Evolutionary conservation across 2,797 vertebrate genomes (phyloP).

Genomic region (Pampus argenteus): DNA sequence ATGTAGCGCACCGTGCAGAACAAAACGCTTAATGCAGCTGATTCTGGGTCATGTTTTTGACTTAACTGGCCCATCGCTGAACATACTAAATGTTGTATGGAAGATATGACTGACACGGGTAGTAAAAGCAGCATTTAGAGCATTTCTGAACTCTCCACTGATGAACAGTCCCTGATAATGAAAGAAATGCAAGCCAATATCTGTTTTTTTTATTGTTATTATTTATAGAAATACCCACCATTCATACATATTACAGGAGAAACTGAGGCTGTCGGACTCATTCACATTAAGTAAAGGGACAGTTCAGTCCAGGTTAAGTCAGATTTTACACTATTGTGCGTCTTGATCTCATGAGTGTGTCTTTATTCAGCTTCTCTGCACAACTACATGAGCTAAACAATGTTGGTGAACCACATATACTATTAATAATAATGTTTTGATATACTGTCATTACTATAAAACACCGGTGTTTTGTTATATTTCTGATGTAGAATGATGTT

Average conservation of each 20-base stretch:
- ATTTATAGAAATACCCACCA: not conserved
- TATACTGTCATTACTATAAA: too few relatives aligned
- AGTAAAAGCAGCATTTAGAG: not conserved
- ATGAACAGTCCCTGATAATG: not conserved
- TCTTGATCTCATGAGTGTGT: constrained; percentile 42
- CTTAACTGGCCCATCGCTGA: not conserved
- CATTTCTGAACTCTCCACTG: too few relatives aligned
- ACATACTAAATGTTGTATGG: constrained; percentile 11
- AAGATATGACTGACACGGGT: constrained; percentile 1
- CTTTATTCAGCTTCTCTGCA: constrained; percentile 26
- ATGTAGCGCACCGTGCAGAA: constrained; percentile 1
- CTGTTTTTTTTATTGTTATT: not conserved
- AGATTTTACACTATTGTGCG: constrained; percentile 58
- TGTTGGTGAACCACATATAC: not conserved
- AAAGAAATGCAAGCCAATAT: not conserved
- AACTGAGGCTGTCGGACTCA: not conserved
- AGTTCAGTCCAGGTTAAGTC: constrained; percentile 47
- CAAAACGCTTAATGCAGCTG: not conserved
- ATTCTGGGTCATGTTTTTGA: constrained; percentile 18
- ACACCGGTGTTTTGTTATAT: too few relatives aligned
- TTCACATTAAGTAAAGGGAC: constrained; percentile 19
- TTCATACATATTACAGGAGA: not conserved
- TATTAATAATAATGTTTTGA: too few relatives aligned
- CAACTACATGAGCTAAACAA: constrained; percentile 2
- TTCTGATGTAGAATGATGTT: not conserved